Evolutionary conservation across 2,113 vertebrate genomes (phyloP).

Genomic region (Rhizomys pruinosus): DNA sequence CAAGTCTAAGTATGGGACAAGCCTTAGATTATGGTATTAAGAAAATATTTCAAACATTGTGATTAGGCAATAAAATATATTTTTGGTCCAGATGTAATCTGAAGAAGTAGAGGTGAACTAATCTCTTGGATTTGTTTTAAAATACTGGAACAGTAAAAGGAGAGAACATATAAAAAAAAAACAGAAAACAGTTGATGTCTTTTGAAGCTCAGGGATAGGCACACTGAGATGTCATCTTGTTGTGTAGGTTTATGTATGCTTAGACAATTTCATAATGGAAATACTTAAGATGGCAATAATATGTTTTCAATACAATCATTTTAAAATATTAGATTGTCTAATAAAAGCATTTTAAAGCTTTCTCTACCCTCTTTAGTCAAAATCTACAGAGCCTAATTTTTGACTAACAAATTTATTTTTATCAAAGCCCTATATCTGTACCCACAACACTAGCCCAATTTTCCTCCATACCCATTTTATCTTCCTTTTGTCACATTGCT

Average conservation of each 20-base stretch:
- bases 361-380: neutral
- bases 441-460: neutral
- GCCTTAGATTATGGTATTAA: constrained; percentile 41
- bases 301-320: constrained; percentile 27
- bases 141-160: neutral
- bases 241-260: constrained; percentile 48
- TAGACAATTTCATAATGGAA: constrained; percentile 56
- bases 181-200: constrained; percentile 8
- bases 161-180: constrained; percentile 16
- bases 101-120: constrained; percentile 27
- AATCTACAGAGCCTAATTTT: constrained; percentile 18
- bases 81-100: constrained; percentile 42
- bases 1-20: constrained; percentile 41
- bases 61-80: constrained; percentile 43
- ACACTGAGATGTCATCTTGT: constrained; percentile 18
- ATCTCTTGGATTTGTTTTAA: constrained; percentile 44
- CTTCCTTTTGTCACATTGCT: constrained; percentile 28
- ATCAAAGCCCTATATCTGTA: neutral
- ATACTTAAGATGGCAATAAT: constrained; percentile 43
- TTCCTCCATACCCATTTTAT: constrained; percentile 39
- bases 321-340: constrained; percentile 36
- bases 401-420: constrained; percentile 43
- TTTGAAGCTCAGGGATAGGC: neutral
- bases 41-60: constrained; percentile 41
- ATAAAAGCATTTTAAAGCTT: constrained; percentile 46